Evolutionary conservation across 2,888 invertebrate genomes (phyloP).

Genomic region (Lepidocyrtoides sp.): DNA sequence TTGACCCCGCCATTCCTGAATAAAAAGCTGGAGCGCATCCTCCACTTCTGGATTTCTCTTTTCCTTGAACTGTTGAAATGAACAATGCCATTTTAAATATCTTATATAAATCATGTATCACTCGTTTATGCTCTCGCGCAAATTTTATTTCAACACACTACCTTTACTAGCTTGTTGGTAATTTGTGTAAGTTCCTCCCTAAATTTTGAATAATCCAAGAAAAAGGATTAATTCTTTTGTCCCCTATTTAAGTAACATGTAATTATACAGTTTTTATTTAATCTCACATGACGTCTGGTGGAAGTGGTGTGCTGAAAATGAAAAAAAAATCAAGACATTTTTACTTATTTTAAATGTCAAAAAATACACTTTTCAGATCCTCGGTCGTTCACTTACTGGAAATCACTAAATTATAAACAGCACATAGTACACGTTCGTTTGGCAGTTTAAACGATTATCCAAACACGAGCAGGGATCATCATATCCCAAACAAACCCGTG

Average conservation of each 20-base stretch:
- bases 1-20: conserved; percentile 74
- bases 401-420: conserved; percentile 5
- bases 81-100: not conserved
- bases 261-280: not conserved
- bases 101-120: not conserved
- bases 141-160: no score
- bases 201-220: not conserved
- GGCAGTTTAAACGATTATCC: not conserved
- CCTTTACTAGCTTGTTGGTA: conserved; percentile 61
- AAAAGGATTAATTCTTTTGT: no score
- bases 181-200: conserved; percentile 69
- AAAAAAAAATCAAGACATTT: not conserved
- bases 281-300: conserved; percentile 72
- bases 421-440: not conserved
- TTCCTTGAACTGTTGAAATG: conserved; percentile 49
- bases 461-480: conserved; percentile 2
- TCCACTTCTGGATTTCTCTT: conserved; percentile 70
- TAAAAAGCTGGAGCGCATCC: conserved; percentile 68
- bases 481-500: no score
- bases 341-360: not conserved
- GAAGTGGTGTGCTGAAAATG: conserved; percentile 67
- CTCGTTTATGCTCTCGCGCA: not conserved
- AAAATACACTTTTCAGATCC: not conserved
- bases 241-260: no score
- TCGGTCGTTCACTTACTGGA: conserved; percentile 26